These are phyloP conservation scores for Acrobasis consociella DNA, from an alignment of 2,888 invertebrate genomes.

Conservation along the genomic window DNA sequence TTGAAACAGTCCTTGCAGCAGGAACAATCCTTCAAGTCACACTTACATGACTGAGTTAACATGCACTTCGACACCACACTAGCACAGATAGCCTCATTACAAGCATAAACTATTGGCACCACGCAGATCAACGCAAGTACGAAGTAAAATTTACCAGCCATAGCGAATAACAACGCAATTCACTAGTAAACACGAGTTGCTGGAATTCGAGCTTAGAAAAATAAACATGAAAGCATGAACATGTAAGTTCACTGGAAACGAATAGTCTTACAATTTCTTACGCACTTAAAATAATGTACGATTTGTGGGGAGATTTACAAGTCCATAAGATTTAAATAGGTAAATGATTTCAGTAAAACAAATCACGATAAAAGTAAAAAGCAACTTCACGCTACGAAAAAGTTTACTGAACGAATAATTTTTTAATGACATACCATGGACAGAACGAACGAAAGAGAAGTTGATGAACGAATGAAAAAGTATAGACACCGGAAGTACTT, in stretches of 20 bases:
- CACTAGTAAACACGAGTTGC: conserved; percentile 44
- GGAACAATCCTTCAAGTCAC: conserved; percentile 95
- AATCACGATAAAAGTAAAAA: too few species aligned
- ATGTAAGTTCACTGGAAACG: not conserved
- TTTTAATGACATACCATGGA: too few species aligned
- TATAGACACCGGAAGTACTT: too few species aligned
- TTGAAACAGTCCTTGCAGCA: conserved; percentile 97
- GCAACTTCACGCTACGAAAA: too few species aligned
- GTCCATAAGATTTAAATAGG: too few species aligned
- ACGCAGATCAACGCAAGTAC: conserved; percentile 59
- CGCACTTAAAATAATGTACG: too few species aligned
- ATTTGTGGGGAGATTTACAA: too few species aligned
- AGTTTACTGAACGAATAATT: too few species aligned
- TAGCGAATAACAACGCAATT: conserved; percentile 42
- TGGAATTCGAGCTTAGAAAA: conserved; percentile 44
- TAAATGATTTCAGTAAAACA: too few species aligned
- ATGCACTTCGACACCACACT: conserved; percentile 98
- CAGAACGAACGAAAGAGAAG: too few species aligned
- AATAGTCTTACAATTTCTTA: too few species aligned
- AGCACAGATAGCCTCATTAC: conserved; percentile 97
- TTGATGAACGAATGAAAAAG: too few species aligned
- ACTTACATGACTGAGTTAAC: conserved; percentile 97
- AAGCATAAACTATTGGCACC: conserved; percentile 78
- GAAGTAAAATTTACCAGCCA: conserved; percentile 65
- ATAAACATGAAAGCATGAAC: conserved; percentile 43